Evolutionary conservation across 2,797 vertebrate genomes (phyloP), one percentile per base, ranked within the genome.

Genomic region (Borostomias antarcticus): DNA sequence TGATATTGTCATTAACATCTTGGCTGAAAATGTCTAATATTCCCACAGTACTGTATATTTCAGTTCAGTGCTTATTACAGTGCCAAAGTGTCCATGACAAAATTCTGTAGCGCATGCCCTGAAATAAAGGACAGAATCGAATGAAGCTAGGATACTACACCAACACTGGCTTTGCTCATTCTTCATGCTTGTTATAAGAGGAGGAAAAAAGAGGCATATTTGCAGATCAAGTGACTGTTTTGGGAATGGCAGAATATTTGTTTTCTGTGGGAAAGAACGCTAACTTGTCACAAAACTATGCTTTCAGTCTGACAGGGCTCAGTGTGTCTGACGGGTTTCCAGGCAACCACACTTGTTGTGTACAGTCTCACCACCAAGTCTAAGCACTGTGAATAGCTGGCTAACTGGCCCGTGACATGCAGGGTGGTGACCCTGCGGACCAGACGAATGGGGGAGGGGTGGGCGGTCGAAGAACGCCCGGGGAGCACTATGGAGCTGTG

Each of bases 221-320:
- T 71, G 75, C 72, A 78, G 80, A 82, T 80, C 78, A 78, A 86
- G 81, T 77, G 78, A 87, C 83, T 75, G 56, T 86, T 88, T 76
- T 83, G 82, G 88, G 87, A 90, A 89, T 85, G 75, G 72, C 80
- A 72, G 78, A 86, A 89, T 80, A 84, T 80, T 72, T 29, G 63
- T 71, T 83, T 85, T 89, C 85, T 90, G 89, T 93, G 91, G 91
- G 91, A 92, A 92, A 89, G 79, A 85, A 84, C 79, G 70, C 64
- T 61, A 62, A 65, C 64, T 82, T 85, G 78, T 88, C 81, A 87
- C 84, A 81, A 66, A 91, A 87, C 60, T 86, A 89, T 89, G 89
- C 77, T 83, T 76, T 87, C 82, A 72, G 79, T 76, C 80, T 85
- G 87, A 85, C 78, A 64, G 80, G 83, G 69, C 63, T 75, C 82